Evolutionary conservation across 2,113 vertebrate genomes (phyloP).

Genomic region (Tachysurus vachellii): DNA sequence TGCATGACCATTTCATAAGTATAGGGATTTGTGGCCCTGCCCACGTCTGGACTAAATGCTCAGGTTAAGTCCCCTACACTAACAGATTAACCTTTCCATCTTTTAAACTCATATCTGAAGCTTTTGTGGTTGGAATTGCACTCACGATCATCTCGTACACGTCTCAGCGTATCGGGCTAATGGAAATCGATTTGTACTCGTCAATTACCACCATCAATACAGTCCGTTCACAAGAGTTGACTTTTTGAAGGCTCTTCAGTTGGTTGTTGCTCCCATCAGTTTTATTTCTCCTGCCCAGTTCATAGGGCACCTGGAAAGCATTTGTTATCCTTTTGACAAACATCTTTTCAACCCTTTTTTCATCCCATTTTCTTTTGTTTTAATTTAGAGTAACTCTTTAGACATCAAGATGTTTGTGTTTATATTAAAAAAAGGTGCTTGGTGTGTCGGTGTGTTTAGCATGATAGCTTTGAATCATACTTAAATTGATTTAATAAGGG

Average conservation of each 20-base stretch:
- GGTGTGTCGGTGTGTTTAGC: neutral
- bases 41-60: neutral
- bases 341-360: constrained; percentile 49
- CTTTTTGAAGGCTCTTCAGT: constrained; percentile 48
- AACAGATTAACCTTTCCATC: neutral
- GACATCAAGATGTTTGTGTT: constrained; percentile 35
- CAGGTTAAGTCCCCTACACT: neutral
- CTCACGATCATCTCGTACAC: neutral
- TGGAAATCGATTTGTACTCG: neutral
- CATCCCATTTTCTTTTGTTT: constrained; percentile 12
- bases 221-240: constrained; percentile 38
- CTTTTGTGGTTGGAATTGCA: neutral
- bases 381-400: constrained; percentile 22
- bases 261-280: constrained; percentile 32
- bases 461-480: neutral
- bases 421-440: neutral
- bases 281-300: constrained; percentile 54
- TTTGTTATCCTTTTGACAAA: constrained; percentile 47
- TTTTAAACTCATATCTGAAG: neutral
- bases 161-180: neutral
- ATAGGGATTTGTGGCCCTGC: neutral
- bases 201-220: neutral
- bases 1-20: neutral
- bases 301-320: constrained; percentile 54
- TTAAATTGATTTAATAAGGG: neutral